Conservation (phyloP, 2,113 vertebrate species). For the Elgaria multicarinata region DNA sequence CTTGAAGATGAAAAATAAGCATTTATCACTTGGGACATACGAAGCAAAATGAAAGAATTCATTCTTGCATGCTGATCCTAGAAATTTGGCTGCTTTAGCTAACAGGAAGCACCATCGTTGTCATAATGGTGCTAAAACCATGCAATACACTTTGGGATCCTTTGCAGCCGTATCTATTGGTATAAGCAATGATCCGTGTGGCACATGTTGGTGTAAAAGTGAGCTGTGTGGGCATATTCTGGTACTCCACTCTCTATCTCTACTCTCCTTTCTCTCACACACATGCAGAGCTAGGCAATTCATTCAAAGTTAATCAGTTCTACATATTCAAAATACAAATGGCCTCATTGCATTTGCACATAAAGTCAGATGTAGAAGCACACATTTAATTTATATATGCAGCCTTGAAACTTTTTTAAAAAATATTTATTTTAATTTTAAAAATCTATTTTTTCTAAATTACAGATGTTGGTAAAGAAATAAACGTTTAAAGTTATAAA, state of each 20-base stretch:
- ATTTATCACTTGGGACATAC: neutral
- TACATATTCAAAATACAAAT: neutral
- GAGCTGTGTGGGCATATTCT: neutral
- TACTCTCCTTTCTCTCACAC: too few relatives aligned
- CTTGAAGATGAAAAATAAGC: neutral
- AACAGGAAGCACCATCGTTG: neutral
- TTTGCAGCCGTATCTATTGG: neutral
- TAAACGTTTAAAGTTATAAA: neutral
- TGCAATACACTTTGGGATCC: neutral
- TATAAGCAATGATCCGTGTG: neutral
- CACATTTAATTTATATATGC: neutral
- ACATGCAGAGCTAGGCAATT: neutral
- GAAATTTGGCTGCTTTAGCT: neutral
- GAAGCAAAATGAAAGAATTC: neutral
- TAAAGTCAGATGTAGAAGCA: neutral
- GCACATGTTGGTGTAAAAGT: neutral
- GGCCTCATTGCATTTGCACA: neutral
- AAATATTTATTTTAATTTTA: neutral
- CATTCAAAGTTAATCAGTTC: neutral
- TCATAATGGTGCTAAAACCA: neutral
- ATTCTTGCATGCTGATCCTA: neutral
- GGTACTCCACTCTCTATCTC: neutral
- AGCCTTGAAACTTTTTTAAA: neutral
- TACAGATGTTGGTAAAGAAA: neutral
- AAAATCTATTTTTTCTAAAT: too few relatives aligned